Percentiles rank a stretch among this genome's conserved stretches.
Conservation (phyloP, 2,888 invertebrate species). For the Mythimna impura region DNA sequence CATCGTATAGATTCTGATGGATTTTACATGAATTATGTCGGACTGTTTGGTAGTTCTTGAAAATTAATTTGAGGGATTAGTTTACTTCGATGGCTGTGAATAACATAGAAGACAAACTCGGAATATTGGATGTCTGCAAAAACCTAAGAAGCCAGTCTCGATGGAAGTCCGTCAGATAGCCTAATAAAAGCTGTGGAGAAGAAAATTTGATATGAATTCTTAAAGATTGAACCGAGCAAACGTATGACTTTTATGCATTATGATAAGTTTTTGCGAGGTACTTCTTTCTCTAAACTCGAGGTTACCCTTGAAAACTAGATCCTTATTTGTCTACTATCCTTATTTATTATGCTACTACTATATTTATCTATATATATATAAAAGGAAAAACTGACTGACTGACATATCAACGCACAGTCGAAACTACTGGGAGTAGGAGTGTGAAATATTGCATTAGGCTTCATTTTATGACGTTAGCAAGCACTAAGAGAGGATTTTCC, state of each 20-base stretch:
- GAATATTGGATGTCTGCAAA: constrained; percentile 41
- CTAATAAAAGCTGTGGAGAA: neutral
- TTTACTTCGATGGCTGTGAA: constrained; percentile 75
- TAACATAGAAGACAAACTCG: constrained; percentile 46
- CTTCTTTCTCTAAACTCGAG: too few relatives aligned
- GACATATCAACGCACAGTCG: too few relatives aligned
- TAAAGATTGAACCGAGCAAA: neutral
- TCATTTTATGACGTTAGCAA: too few relatives aligned
- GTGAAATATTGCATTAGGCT: too few relatives aligned
- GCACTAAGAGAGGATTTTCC: too few relatives aligned
- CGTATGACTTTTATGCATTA: neutral
- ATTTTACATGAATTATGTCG: constrained; percentile 84
- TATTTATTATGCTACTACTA: too few relatives aligned
- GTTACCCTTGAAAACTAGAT: too few relatives aligned
- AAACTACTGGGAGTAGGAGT: too few relatives aligned
- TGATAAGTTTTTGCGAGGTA: neutral
- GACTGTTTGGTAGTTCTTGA: constrained; percentile 76
- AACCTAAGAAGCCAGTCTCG: constrained; percentile 9
- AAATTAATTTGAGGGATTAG: constrained; percentile 84
- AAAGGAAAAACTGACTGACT: too few relatives aligned
- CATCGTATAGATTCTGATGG: constrained; percentile 77
- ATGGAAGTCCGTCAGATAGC: neutral
- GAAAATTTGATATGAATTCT: neutral
- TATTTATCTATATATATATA: too few relatives aligned
- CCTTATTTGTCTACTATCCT: too few relatives aligned